Evolutionary conservation across 2,113 vertebrate species (phyloP).

Genomic region (Diglossa brunneiventris): DNA sequence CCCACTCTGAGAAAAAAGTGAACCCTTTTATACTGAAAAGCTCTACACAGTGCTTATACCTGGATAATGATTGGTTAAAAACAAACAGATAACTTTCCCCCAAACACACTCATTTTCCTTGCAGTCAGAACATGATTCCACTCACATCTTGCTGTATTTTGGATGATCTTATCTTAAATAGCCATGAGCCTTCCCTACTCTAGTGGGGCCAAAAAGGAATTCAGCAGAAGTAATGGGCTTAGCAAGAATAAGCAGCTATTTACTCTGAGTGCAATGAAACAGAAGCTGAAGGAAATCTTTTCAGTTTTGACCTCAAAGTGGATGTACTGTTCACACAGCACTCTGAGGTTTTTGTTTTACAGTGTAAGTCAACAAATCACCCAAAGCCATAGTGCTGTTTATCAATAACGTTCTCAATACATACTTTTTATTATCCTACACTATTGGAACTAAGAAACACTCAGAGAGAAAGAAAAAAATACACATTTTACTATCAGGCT

Average conservation of each 20-base stretch:
- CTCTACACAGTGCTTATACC: neutral
- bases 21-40: neutral
- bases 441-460: neutral
- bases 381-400: neutral
- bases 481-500: neutral
- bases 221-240: neutral
- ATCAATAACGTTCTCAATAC: neutral
- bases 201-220: neutral
- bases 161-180: neutral
- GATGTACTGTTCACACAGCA: neutral
- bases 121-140: neutral
- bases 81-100: neutral
- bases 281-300: neutral
- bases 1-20: neutral
- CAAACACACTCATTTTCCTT: neutral
- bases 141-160: neutral
- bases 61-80: neutral
- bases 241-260: neutral
- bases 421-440: neutral
- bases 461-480: neutral
- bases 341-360: neutral
- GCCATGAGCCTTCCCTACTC: neutral
- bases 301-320: neutral
- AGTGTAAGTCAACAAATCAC: neutral
- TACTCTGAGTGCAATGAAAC: neutral